Base-by-base conservation (phyloP, 2,113 vertebrate species). In the Phrynosoma platyrhinos region DNA sequence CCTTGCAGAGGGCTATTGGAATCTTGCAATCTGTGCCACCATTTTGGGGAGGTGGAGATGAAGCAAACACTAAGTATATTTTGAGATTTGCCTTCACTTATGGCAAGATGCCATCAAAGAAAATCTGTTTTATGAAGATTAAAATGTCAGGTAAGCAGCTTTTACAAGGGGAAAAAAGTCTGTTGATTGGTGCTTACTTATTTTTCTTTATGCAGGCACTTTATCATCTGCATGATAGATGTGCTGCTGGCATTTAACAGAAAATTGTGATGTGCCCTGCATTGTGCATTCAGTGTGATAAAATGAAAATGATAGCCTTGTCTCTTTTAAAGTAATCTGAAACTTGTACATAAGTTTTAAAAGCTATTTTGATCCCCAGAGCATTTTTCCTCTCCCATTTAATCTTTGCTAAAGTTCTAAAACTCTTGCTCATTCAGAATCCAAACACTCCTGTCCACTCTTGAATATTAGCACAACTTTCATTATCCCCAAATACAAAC, bases 351-450 rank as follows among this genome's bases (percentile, higher is more conserved):
- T 66, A 36, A 27, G 5, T 66, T 66, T 66, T 66, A 75, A 80
- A 66, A 62, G 32, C 23, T 58, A n/a, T 42, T 81, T 87, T 14
- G 8, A 90, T 23, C 68, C 8, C 40, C 75, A 77, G 68, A 90
- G 92, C 78, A 82, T n/a, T 55, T 88, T 89, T 89, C 88, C 90
- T 94, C 52, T 91, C 68, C 66, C 80, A 84, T 82, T 90, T n/a
- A 89, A 85, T 76, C 89, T 90, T 93, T 94, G 86, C 77, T 72
- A 52, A 88, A 90, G 68, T 83, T 27, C 89, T 89, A 5, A 69
- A 84, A 88, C 62, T 68, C 83, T 89, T 91, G 71, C 20, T 76
- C 85, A 47, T 30, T 83, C 74, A 30, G 79, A 69, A 68, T 83
- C 79, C 88, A 93, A 81, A 27, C 55, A 64, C 32, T 90, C 55